Percentiles rank a stretch among this genome's conserved stretches.
These are phyloP conservation scores for Luperina testacea DNA, from an alignment of 2,888 invertebrate genomes.

Conservation along the genomic window DNA sequence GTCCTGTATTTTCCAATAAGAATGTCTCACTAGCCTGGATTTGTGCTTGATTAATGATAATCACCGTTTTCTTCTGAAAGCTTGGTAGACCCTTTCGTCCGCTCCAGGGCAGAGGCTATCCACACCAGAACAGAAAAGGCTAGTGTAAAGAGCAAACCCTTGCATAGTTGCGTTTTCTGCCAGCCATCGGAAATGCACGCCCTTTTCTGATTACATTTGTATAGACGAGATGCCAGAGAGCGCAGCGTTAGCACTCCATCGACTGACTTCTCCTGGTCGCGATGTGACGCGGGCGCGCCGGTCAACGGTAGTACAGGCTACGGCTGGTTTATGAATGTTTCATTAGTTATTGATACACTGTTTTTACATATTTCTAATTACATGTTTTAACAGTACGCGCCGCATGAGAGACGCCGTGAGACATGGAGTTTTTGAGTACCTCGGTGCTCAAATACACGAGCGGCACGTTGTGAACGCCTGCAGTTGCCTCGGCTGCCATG, in stretches of 20 bases:
- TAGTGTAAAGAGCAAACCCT: neutral
- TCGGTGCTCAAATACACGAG: neutral
- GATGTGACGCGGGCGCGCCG: constrained; percentile 4
- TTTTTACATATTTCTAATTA: constrained; percentile 22
- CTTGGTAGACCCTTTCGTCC: neutral
- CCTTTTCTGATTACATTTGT: no score
- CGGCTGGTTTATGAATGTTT: constrained; percentile 8
- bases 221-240: no score
- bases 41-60: no score
- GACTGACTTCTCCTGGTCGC: neutral
- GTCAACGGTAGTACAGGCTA: neutral
- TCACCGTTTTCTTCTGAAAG: no score
- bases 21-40: no score
- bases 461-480: neutral
- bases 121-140: neutral
- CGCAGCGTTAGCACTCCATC: constrained; percentile 4
- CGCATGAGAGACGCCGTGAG: no score
- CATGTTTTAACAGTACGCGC: neutral
- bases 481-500: neutral
- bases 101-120: neutral
- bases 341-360: constrained; percentile 40
- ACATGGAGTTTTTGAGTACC: neutral
- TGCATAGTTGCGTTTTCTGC: no score
- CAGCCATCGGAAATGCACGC: neutral
- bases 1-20: no score